These are phyloP conservation scores for Sialia sialis DNA, from an alignment of 2,113 vertebrate species.

Conservation along the genomic window DNA sequence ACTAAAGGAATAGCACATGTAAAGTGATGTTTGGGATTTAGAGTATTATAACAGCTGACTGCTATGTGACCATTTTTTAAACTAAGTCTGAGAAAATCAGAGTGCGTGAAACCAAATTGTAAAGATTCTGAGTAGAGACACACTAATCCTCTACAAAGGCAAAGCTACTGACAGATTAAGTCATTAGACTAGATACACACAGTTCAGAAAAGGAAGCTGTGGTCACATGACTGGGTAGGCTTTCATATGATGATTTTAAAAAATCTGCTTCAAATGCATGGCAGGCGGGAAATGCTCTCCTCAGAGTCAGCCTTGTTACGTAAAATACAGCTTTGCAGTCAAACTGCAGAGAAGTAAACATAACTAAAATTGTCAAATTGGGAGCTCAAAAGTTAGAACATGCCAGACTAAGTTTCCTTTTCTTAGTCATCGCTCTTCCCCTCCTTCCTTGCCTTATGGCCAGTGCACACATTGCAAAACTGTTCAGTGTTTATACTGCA, in stretches of 20 bases:
- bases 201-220: not conserved
- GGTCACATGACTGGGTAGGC: not conserved
- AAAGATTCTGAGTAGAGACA: not conserved
- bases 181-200: not conserved
- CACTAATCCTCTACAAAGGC: constrained; percentile 4
- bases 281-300: not conserved
- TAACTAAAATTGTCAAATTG: not conserved
- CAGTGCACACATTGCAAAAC: not conserved
- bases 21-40: not conserved
- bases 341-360: not conserved
- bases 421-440: not conserved
- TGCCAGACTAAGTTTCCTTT: not conserved
- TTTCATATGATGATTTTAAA: not conserved
- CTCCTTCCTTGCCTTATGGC: not conserved
- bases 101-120: not conserved
- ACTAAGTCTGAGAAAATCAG: constrained; percentile 16
- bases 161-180: not conserved
- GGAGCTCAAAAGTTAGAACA: not conserved
- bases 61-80: not conserved
- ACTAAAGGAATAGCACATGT: not conserved
- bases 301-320: not conserved
- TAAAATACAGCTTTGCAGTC: not conserved
- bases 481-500: not conserved
- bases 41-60: not conserved
- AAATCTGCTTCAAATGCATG: not conserved